phyloP scores from a whole-genome alignment of 2,113 vertebrate species.

The Rhabdomys dilectus region DNA sequence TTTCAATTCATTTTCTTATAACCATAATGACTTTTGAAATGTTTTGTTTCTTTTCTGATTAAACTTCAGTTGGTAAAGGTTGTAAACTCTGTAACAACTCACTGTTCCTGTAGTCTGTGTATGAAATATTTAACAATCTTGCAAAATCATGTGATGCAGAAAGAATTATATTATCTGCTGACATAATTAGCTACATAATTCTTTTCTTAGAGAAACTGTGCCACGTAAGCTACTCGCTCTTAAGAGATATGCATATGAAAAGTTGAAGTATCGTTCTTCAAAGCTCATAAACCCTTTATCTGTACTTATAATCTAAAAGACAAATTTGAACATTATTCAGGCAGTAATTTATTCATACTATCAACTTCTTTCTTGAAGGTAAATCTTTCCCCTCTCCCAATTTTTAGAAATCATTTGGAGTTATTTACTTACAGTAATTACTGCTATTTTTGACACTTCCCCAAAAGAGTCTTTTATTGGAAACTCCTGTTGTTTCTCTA shows the following conservation, averaged over 20 bases:
- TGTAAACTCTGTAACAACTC: neutral
- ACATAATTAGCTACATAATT: constrained; percentile 18
- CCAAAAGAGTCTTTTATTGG: constrained; percentile 18
- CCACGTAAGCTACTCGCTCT: neutral
- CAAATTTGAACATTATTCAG: neutral
- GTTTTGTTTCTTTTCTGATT: constrained; percentile 37
- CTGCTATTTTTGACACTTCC: constrained; percentile 44
- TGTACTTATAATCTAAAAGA: constrained; percentile 4
- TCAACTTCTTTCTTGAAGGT: constrained; percentile 5
- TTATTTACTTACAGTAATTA: constrained; percentile 43
- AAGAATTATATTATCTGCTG: neutral
- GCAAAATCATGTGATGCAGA: neutral
- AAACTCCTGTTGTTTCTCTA: constrained; percentile 52
- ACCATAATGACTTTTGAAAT: neutral
- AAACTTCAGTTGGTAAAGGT: neutral
- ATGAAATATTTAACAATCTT: constrained; percentile 27
- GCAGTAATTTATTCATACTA: neutral
- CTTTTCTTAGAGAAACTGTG: neutral
- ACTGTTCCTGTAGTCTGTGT: neutral
- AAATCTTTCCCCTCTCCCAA: neutral
- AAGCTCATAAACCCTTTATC: neutral
- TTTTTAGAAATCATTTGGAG: constrained; percentile 42
- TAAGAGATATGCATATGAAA: neutral
- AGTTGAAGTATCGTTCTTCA: constrained; percentile 26
- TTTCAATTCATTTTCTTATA: neutral